phyloP scores from a whole-genome alignment of 2,888 invertebrate species.

The Megaustenia siamemsis region DNA sequence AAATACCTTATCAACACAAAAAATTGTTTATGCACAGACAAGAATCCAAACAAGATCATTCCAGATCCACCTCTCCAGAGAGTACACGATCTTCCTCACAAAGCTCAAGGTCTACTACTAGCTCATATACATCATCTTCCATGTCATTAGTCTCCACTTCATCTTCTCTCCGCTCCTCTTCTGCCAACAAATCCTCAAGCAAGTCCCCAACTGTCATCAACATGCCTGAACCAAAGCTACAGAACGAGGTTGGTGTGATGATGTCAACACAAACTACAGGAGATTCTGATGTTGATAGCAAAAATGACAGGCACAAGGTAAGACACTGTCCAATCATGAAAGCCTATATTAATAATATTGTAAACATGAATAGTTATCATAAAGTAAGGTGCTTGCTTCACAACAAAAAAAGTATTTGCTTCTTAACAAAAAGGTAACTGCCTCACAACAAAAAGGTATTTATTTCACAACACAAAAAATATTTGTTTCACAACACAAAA shows the following conservation, averaged over 20 bases:
- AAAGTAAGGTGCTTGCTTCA: too few relatives aligned
- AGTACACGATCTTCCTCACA: too few relatives aligned
- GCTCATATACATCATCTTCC: slow-evolving; percentile 2
- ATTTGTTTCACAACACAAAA: too few relatives aligned
- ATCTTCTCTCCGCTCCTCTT: not conserved
- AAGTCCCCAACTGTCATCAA: slow-evolving; percentile 66
- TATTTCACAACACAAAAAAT: too few relatives aligned
- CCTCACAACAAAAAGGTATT: too few relatives aligned
- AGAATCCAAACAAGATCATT: not conserved
- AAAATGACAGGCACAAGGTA: slow-evolving; percentile 71
- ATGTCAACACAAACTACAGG: slow-evolving; percentile 63
- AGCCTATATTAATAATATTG: too few relatives aligned
- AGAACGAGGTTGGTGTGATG: slow-evolving; percentile 65
- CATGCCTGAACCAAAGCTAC: slow-evolving; percentile 57
- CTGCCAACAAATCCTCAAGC: slow-evolving; percentile 8
- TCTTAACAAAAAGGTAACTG: too few relatives aligned
- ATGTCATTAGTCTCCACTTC: slow-evolving; percentile 5
- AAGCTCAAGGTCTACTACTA: not conserved
- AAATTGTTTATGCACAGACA: not conserved
- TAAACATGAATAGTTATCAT: too few relatives aligned
- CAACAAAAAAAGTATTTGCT: too few relatives aligned
- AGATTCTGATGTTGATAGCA: slow-evolving; percentile 66
- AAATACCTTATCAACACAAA: not conserved
- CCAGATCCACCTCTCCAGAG: slow-evolving; percentile 17
- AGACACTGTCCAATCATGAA: too few relatives aligned